phyloP scores from a whole-genome alignment of 2,113 vertebrate species.

The Pavo muticus region DNA sequence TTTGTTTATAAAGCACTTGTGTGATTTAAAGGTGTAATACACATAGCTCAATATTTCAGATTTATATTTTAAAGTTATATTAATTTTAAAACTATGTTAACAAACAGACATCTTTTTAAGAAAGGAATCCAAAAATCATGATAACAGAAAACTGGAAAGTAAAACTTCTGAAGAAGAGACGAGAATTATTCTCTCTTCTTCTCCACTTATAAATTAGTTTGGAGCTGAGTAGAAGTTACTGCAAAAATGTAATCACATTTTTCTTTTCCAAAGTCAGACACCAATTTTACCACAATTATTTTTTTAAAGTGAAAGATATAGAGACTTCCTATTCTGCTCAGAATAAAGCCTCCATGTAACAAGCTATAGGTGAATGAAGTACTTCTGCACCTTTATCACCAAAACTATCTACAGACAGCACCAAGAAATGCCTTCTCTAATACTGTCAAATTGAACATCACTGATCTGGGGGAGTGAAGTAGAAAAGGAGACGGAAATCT shows the following conservation, averaged over 20 bases:
- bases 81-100: not conserved
- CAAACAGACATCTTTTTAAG: not conserved
- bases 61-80: too few species aligned
- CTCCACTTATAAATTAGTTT: not conserved
- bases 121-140: not conserved
- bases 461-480: not conserved
- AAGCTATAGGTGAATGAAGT: not conserved
- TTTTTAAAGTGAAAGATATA: not conserved
- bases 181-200: not conserved
- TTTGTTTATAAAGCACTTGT: not conserved
- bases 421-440: not conserved
- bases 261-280: not conserved
- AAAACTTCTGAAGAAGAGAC: not conserved
- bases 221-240: not conserved
- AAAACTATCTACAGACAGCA: not conserved
- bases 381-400: not conserved
- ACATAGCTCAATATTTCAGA: not conserved
- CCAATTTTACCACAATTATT: not conserved
- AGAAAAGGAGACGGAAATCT: conserved; percentile 26
- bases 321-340: not conserved
- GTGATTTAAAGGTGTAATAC: conserved; percentile 15
- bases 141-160: not conserved
- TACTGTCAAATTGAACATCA: not conserved
- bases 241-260: not conserved
- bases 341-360: not conserved